Conservation (phyloP, 1,140 invertebrate species). For the Bombus waltoni region DNA sequence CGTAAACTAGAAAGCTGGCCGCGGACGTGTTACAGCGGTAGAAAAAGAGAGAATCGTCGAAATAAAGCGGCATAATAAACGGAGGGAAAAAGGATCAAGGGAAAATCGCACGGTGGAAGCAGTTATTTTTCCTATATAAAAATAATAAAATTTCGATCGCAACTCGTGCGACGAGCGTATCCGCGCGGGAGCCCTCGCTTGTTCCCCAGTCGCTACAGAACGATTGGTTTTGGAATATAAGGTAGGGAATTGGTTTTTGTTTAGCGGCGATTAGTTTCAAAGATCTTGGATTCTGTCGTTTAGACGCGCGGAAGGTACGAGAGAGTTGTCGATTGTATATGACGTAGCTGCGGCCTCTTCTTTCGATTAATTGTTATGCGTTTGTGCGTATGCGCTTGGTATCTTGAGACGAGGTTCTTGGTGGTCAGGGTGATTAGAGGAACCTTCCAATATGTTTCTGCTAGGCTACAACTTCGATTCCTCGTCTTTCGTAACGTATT, state of each 20-base stretch:
- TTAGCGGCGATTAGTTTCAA: not conserved
- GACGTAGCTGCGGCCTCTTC: not conserved
- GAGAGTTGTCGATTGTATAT: not conserved
- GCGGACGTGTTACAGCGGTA: constrained; percentile 1
- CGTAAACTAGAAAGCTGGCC: constrained; percentile 40
- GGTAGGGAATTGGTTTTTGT: not conserved
- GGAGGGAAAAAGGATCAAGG: not conserved
- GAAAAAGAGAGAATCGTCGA: constrained; percentile 2
- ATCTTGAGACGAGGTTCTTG: not conserved
- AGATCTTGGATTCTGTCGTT: not conserved
- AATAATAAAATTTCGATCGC: constrained; percentile 31
- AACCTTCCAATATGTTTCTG: not conserved
- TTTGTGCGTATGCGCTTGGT: not conserved
- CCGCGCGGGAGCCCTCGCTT: not conserved
- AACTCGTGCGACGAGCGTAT: constrained; percentile 5
- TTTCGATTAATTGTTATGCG: not conserved
- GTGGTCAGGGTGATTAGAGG: not conserved
- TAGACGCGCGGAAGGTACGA: not conserved
- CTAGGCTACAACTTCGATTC: not conserved
- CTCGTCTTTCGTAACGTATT: not conserved
- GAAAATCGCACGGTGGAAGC: not conserved
- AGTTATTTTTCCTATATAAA: not conserved
- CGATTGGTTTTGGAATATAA: not conserved
- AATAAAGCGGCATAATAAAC: constrained; percentile 27
- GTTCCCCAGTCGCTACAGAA: too few species aligned